A percentile compares a stretch with the other conserved stretches of the same genome.
These are phyloP conservation scores for Myrmecophaga tridactyla DNA, from an alignment of 2,113 vertebrate genomes.

Conservation along the genomic window DNA sequence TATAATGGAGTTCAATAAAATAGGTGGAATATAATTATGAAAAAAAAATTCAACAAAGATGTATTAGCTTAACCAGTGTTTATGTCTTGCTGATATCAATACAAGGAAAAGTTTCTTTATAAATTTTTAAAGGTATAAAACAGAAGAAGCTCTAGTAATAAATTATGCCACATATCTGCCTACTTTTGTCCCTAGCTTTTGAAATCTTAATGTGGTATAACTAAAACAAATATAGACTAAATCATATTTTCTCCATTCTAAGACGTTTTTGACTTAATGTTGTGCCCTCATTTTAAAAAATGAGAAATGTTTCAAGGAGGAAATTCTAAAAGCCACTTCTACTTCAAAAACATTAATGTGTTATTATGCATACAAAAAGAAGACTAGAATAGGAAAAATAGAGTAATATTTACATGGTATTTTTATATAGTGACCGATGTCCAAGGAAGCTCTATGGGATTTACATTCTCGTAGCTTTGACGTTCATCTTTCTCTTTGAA, in stretches of 20 bases:
- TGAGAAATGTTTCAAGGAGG: too few relatives aligned
- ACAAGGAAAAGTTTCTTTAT: background rate
- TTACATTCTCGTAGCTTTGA: fast-evolving
- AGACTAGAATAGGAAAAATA: background rate
- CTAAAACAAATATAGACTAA: background rate
- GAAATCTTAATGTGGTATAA: background rate
- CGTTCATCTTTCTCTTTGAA: background rate
- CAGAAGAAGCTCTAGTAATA: background rate
- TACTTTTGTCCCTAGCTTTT: background rate
- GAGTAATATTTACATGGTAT: background rate
- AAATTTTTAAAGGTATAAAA: background rate
- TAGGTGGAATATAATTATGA: too few relatives aligned
- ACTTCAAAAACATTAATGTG: background rate
- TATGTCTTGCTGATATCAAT: background rate
- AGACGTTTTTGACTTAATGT: background rate
- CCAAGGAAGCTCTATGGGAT: background rate
- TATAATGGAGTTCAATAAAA: too few relatives aligned
- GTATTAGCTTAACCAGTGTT: background rate
- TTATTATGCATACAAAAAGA: background rate
- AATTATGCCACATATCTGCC: background rate
- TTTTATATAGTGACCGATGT: background rate
- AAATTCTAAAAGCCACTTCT: background rate
- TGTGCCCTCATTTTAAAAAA: background rate
- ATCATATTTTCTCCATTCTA: background rate
- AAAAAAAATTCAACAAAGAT: background rate